phyloP scores from a whole-genome alignment of 1,140 invertebrate species.

The Caenorhabditis latens region DNA sequence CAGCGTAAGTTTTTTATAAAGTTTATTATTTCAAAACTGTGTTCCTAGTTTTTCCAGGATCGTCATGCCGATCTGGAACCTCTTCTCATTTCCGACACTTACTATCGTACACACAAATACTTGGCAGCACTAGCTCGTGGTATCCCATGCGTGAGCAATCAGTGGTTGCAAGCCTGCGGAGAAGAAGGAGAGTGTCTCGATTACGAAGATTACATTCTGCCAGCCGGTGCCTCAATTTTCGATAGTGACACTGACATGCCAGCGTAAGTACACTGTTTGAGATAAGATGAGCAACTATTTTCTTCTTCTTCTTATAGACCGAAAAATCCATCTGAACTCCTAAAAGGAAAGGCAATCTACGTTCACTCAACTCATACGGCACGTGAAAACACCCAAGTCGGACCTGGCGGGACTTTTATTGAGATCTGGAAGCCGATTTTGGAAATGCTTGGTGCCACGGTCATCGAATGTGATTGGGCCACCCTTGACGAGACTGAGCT shows the following conservation, averaged over 20 bases:
- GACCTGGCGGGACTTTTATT: slow-evolving; percentile 65
- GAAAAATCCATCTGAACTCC: slow-evolving; percentile 65
- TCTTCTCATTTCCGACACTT: slow-evolving; percentile 75
- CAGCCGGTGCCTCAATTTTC: slow-evolving; percentile 68
- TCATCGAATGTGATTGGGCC: slow-evolving; percentile 59
- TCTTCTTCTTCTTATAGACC: slow-evolving; percentile 38
- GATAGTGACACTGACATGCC: slow-evolving; percentile 44
- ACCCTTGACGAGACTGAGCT: slow-evolving; percentile 23
- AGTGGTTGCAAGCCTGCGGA: slow-evolving; percentile 72
- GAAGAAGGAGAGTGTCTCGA: slow-evolving; percentile 68
- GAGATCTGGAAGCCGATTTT: slow-evolving; percentile 73
- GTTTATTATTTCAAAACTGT: neutral
- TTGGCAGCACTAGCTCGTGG: slow-evolving; percentile 72
- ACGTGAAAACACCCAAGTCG: slow-evolving; percentile 57
- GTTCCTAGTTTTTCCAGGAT: slow-evolving; percentile 53
- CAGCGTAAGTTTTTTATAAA: slow-evolving; percentile 61
- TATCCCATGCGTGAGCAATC: slow-evolving; percentile 71
- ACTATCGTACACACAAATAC: slow-evolving; percentile 77
- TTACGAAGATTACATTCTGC: slow-evolving; percentile 67
- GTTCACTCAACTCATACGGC: slow-evolving; percentile 29
- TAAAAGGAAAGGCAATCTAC: slow-evolving; percentile 41
- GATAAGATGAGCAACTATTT: slow-evolving; percentile 5
- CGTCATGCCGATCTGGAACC: slow-evolving; percentile 40
- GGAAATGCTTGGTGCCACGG: slow-evolving; percentile 68
- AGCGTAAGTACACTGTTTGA: slow-evolving; percentile 67